Evolutionary conservation across 1,140 invertebrate genomes (phyloP).

Genomic region (Solenopsis fugax): DNA sequence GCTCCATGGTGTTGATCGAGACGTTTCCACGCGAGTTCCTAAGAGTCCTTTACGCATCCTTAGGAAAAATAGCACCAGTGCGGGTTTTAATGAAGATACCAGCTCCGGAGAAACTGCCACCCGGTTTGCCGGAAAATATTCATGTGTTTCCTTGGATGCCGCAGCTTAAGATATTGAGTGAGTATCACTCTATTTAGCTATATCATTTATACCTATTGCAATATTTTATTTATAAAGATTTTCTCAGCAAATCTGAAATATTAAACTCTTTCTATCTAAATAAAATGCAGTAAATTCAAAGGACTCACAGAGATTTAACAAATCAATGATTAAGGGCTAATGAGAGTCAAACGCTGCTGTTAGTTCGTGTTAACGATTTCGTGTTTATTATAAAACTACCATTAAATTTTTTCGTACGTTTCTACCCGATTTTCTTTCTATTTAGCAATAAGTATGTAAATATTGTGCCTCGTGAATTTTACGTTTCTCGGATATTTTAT

Average conservation of each 20-base stretch:
- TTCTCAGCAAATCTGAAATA: neutral
- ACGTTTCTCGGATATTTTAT: neutral
- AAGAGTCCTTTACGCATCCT: slow-evolving; percentile 88
- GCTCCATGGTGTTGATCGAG: slow-evolving; percentile 89
- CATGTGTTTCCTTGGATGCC: slow-evolving; percentile 47
- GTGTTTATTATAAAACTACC: too few relatives aligned
- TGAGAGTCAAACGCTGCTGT: too few relatives aligned
- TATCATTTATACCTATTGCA: neutral
- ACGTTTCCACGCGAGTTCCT: slow-evolving; percentile 88
- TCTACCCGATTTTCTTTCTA: too few relatives aligned
- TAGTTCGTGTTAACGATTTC: too few relatives aligned
- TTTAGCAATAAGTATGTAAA: neutral
- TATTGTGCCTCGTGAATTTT: neutral
- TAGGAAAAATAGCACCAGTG: slow-evolving; percentile 84
- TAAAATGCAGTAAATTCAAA: too few relatives aligned
- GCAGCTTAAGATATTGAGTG: slow-evolving; percentile 68
- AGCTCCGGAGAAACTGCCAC: too few relatives aligned
- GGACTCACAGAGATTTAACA: too few relatives aligned
- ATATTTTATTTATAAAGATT: too few relatives aligned
- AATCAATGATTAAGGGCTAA: too few relatives aligned
- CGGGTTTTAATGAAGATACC: slow-evolving; percentile 78
- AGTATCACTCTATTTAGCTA: slow-evolving; percentile 12
- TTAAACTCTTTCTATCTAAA: neutral
- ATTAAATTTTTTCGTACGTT: too few relatives aligned
- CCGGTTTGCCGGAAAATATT: slow-evolving; percentile 72